Percentiles rank a stretch among this genome's conserved stretches.
These are phyloP conservation scores for Vulpes ferrilata DNA, from an alignment of 2,113 vertebrate species.

Conservation along the genomic window DNA sequence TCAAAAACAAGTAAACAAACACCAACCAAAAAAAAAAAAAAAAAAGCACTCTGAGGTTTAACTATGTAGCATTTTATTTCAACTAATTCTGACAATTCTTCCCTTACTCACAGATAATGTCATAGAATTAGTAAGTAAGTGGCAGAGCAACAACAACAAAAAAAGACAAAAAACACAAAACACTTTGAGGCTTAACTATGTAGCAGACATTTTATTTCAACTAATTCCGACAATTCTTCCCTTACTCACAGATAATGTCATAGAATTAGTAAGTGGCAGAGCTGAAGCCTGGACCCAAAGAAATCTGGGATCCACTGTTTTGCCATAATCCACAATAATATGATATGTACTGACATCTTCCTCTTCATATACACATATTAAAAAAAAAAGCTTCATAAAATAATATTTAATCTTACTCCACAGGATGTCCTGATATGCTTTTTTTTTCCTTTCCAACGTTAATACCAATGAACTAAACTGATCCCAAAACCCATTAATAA, in stretches of 20 bases:
- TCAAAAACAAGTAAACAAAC: background rate
- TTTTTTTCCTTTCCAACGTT: background rate
- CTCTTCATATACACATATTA: background rate
- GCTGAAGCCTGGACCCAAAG: background rate
- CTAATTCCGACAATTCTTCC: background rate
- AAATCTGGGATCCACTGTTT: background rate
- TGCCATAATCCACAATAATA: background rate
- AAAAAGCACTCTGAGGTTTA: background rate
- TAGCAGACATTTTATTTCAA: conserved; percentile 43
- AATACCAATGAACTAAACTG: background rate
- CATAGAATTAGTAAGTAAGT: background rate
- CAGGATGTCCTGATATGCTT: background rate
- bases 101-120: background rate
- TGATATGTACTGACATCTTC: background rate
- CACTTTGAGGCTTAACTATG: background rate
- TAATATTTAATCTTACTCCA: conserved; percentile 31
- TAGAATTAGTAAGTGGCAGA: background rate
- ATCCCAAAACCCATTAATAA: conserved; percentile 32
- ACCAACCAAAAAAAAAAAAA: background rate
- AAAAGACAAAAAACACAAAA: background rate
- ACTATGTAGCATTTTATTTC: conserved; percentile 21
- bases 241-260: background rate
- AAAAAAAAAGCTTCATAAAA: conserved; percentile 44
- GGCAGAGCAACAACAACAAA: background rate
- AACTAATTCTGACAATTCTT: background rate